phyloP scores from a whole-genome alignment of 1,140 invertebrate genomes.

The Muscidifurax raptorellus region DNA sequence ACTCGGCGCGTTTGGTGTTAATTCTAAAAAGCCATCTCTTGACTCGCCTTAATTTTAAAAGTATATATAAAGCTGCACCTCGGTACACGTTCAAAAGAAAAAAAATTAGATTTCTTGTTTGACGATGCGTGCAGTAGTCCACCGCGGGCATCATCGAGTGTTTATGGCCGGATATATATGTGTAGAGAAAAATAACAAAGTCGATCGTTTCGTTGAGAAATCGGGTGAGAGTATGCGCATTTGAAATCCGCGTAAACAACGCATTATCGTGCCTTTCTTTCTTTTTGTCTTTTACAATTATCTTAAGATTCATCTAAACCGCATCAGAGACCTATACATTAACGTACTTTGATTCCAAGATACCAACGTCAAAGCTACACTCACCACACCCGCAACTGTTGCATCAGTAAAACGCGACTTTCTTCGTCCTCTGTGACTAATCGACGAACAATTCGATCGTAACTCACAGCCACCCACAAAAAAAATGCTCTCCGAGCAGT shows the following conservation, averaged over 20 bases:
- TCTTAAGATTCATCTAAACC: no score
- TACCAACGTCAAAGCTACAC: no score
- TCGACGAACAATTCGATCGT: not conserved
- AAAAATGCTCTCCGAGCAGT: not conserved
- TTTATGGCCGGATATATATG: not conserved
- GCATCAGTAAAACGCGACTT: not conserved
- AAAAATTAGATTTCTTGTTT: not conserved
- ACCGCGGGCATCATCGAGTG: not conserved
- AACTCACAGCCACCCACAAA: not conserved
- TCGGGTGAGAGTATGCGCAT: not conserved
- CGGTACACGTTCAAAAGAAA: not conserved
- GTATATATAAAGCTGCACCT: not conserved
- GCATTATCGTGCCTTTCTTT: no score
- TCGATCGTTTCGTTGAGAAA: not conserved
- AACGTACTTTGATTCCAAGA: no score
- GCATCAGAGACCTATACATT: no score
- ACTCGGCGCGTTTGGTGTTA: not conserved
- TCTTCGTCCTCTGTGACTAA: not conserved
- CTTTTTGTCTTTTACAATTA: no score
- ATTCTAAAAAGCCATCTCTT: slow-evolving; percentile 32
- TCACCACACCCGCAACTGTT: not conserved
- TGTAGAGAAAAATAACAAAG: not conserved
- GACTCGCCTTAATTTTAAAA: slow-evolving; percentile 36
- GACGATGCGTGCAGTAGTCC: not conserved
- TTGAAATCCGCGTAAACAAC: not conserved